phyloP scores from a whole-genome alignment of 2,113 vertebrate species.

The Hydrochoerus hydrochaeris region DNA sequence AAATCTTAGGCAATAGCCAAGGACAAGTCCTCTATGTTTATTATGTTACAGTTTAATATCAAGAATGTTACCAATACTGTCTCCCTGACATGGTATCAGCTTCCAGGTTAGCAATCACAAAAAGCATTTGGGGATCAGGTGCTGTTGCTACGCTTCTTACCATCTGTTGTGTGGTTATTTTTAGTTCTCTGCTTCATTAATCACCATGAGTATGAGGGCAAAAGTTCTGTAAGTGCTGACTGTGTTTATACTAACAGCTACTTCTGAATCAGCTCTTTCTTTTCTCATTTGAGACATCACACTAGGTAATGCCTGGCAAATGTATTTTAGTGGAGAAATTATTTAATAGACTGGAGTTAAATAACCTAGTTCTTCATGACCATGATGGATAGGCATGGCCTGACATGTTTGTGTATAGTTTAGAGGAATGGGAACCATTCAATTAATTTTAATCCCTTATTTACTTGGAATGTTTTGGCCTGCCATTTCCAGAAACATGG shows the following conservation, averaged over 20 bases:
- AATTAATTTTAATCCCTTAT: background rate
- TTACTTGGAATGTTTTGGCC: background rate
- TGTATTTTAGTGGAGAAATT: constrained; percentile 7
- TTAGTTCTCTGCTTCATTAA: constrained; percentile 50
- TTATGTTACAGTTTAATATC: constrained; percentile 24
- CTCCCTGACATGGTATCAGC: background rate
- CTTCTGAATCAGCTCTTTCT: constrained; percentile 33
- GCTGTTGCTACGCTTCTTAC: background rate
- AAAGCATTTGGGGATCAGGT: background rate
- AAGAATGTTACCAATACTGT: background rate
- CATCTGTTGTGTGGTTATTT: constrained; percentile 51
- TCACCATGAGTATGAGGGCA: constrained; percentile 16
- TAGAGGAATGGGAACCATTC: background rate
- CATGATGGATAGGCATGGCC: background rate
- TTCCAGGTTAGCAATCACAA: background rate
- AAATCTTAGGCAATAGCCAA: constrained; percentile 59
- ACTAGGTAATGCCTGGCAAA: background rate
- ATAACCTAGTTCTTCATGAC: background rate
- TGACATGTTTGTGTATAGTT: background rate
- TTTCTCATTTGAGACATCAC: background rate
- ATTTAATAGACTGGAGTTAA: background rate
- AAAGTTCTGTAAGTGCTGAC: background rate
- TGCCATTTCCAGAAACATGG: background rate
- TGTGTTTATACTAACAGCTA: background rate
- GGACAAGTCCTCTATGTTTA: constrained; percentile 45